Base-by-base conservation (phyloP, 2,113 vertebrate genomes). In the Pseudonaja textilis region DNA sequence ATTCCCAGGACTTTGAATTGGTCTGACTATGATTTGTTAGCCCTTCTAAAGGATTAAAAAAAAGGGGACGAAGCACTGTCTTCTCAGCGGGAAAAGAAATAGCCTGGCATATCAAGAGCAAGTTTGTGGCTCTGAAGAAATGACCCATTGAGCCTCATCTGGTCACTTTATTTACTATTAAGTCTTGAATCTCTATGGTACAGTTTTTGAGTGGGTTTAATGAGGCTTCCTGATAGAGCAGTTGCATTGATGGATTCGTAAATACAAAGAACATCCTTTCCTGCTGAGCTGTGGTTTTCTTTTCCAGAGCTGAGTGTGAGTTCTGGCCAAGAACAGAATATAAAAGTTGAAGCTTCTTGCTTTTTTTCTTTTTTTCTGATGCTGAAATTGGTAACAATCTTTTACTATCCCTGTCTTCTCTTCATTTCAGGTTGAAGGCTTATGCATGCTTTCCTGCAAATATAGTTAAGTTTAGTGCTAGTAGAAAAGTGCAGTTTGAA, bases 281-380 rank as follows among this genome's bases (percentile, higher is more conserved):
- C 39, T 23, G 42, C 29, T 91, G 81, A 52, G 56, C 14, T 92
- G 47, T 74, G 87, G 9, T 23, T 86, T 61, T 25, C 7, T 3
- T 1, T 26, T 16, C 91, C 45, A 9, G 8, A 88, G 55, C 4
- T 91, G 55, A 94, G 11, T 90, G 54, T 56, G 39, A 34, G 90
- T n/a, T 42, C 89, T 61, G 56, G 90, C n/a, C 81, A 92, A 90
- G 54, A 64, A 29, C 69, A 93, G 89, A 93, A 29, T 39, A 6
- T 16, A 90, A 86, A 55, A 93, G 56, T 42, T 29, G 2, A 55
- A 9, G 91, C 50, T 85, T 42, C 29, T 59, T 87, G 0, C 47
- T 57, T 12, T 50, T 7, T 0, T 0, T 26, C 0, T 9, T 50
- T 7, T 0, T 0, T 26, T 0, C 59, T 42, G 22, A 89, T 54